Base-by-base conservation (phyloP, 2,888 invertebrate species). In the Cenopis cana region DNA sequence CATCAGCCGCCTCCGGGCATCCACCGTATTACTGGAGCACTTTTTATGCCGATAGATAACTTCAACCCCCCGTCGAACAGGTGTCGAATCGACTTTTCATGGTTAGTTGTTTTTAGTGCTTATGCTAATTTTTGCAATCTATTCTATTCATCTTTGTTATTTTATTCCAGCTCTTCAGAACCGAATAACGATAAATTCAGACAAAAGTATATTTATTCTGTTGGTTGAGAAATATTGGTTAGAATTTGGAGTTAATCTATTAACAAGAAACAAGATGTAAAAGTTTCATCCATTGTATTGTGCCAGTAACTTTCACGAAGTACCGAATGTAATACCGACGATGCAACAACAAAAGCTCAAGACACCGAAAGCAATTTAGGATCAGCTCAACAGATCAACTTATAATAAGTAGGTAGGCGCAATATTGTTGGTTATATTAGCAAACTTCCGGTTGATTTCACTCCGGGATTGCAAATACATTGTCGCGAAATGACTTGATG, bases 401-500 rank as follows among this genome's bases (percentile, higher is more conserved):
- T 71, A 61, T 71, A 61, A 61, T 71, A 70, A 70, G 70, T 66
- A 71, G 61, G 61, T 61, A 66, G 61, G 61, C 60, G 66, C 71
- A 71, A 71, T 71, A 71, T 71, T 66, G 71, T 67, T 61, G 61
- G 71, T 71, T 60, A 67, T 71, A 71, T 71, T 71, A 71, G 59
- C 67, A 71, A 71, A 71, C 71, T 91, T 87, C 87, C 88, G 86
- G 87, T 88, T 90, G 91, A 92, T 91, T 89, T 88, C 89, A 84
- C 83, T 85, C 82, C 85, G 90, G 91, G 92, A 91, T 91, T 91
- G 89, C 89, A 83, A 84, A 88, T 83, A 89, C 91, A 90, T 88
- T 91, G 90, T 90, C 88, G 89, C 85, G 86, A 85, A 85, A 89
- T 90, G 89, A 89, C 91, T 91, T 91, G 93, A 92, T 91, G 92